phyloP scores from a whole-genome alignment of 2,797 vertebrate genomes.

The Somateria mollissima region DNA sequence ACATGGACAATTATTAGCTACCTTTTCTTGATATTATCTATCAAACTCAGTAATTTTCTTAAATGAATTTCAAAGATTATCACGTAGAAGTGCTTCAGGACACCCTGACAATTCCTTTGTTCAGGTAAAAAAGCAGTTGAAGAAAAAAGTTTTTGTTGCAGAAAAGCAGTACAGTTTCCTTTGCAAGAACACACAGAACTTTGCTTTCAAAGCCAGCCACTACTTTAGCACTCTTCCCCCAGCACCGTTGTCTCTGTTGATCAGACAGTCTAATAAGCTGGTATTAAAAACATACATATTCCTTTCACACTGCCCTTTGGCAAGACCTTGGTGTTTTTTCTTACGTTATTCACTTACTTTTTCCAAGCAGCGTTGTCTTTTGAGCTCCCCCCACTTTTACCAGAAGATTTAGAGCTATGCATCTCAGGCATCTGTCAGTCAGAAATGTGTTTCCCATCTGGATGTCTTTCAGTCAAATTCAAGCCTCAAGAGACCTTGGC shows the following conservation, averaged over 20 bases:
- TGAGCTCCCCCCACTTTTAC: background rate
- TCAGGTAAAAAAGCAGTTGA: background rate
- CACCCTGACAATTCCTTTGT: background rate
- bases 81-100: background rate
- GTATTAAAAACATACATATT: background rate
- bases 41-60: background rate
- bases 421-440: constrained; percentile 5
- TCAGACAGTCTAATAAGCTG: background rate
- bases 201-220: background rate
- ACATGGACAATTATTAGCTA: background rate
- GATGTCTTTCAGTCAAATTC: background rate
- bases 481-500: background rate
- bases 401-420: background rate
- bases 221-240: background rate
- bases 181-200: background rate
- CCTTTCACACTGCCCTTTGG: background rate
- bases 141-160: background rate
- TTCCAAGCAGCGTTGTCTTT: background rate
- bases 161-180: background rate
- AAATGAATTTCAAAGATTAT: background rate
- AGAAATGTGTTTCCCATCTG: constrained; percentile 23
- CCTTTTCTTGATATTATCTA: background rate
- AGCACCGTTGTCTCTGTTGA: background rate
- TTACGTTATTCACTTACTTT: background rate
- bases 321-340: background rate